Evolutionary conservation across 2,113 vertebrate genomes (phyloP), one percentile per base, ranked within the genome.

Genomic region (human): DNA sequence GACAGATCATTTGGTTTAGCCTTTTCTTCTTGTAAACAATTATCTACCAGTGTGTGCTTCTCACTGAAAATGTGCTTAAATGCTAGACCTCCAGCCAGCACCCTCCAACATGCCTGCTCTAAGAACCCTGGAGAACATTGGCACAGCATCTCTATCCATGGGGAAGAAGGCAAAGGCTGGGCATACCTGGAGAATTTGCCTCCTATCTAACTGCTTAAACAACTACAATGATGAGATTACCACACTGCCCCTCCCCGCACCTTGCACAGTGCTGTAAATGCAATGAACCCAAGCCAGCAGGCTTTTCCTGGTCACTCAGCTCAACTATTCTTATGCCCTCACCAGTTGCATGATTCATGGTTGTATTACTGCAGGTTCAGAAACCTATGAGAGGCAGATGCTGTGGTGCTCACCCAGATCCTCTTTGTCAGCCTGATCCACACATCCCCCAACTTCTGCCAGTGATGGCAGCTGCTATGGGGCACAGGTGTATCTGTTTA

Each of bases 241-340:
- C 20, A 61, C 23, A 4, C 64, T n/a, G 32, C 4, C 5, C 5
- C 14, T 59, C 17, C 30, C 40, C 38, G 12, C 23, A 38, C 8
- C 40, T 18, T 80, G 22, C 78, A 22, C 2, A 8, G 40, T 7
- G 48, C 66, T 45, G 30, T 61, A 50, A 80, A 27, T 10, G 1
- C 4, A 10, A 3, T 13, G 17, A 66, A 38, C 18, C 18, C 50
- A 48, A 79, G 32, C 45, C 55, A 45, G 25, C 11, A n/a, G 16
- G 35, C n/a, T 89, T 18, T 30, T 45, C 17, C 72, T 20, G 27
- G 8, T n/a, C 16, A 2, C 32, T 50, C 35, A 30, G 27, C 82
- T 30, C 35, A 38, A 30, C 8, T 1, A 9, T 0, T 17, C 27
- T 5, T 20, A 23, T 0, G 17, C 12, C 18, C 66, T 14, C 18